Conservation (phyloP, 2,113 vertebrate genomes). For the Callorhinus ursinus region DNA sequence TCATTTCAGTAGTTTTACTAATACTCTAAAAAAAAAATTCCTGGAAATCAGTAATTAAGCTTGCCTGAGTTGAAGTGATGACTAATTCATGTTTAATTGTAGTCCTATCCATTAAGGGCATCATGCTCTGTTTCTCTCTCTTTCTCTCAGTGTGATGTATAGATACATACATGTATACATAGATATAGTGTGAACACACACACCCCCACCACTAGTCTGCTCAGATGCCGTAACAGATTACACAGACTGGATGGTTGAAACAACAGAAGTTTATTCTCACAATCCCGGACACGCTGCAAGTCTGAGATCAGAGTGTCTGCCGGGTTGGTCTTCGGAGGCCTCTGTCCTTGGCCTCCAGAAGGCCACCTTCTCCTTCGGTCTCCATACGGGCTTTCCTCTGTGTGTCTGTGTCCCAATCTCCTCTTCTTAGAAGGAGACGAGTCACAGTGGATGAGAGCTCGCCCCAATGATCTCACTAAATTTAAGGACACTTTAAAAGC, state of each 20-base stretch:
- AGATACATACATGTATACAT: too few relatives aligned
- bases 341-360: not conserved
- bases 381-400: fast-evolving
- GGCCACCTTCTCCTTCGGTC: not conserved
- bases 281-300: not conserved
- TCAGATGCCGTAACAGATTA: too few relatives aligned
- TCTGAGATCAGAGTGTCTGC: fast-evolving
- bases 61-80: not conserved
- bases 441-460: not conserved
- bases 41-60: not conserved
- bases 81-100: not conserved
- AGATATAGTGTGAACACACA: not conserved
- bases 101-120: not conserved
- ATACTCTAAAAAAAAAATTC: too few relatives aligned
- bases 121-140: not conserved
- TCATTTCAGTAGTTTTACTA: not conserved
- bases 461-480: not conserved
- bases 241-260: not conserved
- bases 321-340: not conserved
- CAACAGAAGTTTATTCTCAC: not conserved
- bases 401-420: not conserved
- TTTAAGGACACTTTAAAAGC: not conserved
- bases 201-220: too few relatives aligned
- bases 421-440: not conserved
- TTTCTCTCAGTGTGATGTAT: fast-evolving